phyloP scores from a whole-genome alignment of 2,797 vertebrate species.

The Tolypeutes matacus region DNA sequence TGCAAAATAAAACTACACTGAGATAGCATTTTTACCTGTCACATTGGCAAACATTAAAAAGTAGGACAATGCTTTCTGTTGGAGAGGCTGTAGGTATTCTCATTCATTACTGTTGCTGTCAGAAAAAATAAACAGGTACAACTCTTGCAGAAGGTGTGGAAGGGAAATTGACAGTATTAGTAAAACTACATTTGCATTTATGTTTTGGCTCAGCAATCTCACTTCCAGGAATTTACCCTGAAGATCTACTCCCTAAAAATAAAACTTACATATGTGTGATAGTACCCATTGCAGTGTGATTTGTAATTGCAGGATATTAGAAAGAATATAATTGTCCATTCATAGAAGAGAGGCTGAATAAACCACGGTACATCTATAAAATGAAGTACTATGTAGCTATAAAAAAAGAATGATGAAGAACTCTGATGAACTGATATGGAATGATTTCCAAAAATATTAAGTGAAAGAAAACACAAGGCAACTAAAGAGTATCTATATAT shows the following conservation, averaged over 20 bases:
- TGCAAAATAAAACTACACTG: background rate
- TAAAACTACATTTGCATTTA: background rate
- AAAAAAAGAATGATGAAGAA: background rate
- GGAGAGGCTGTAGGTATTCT: background rate
- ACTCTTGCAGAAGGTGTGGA: background rate
- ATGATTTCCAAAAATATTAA: slow-evolving; percentile 1
- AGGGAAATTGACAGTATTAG: background rate
- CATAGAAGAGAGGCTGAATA: background rate
- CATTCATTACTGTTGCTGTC: background rate
- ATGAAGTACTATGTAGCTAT: background rate
- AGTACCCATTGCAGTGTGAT: background rate
- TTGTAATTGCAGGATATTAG: background rate
- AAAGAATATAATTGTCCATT: background rate
- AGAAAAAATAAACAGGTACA: background rate
- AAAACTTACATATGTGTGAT: background rate
- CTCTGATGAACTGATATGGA: background rate
- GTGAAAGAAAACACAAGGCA: background rate
- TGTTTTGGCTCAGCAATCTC: background rate
- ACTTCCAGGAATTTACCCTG: background rate
- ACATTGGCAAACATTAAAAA: background rate
- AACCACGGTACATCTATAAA: background rate
- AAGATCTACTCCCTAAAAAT: background rate
- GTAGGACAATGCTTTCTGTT: background rate
- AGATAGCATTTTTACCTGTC: background rate
- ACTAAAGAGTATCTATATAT: background rate